These are phyloP conservation scores for Drosophila austrosaltans DNA, from an alignment of 2,888 invertebrate genomes.

Conservation along the genomic window DNA sequence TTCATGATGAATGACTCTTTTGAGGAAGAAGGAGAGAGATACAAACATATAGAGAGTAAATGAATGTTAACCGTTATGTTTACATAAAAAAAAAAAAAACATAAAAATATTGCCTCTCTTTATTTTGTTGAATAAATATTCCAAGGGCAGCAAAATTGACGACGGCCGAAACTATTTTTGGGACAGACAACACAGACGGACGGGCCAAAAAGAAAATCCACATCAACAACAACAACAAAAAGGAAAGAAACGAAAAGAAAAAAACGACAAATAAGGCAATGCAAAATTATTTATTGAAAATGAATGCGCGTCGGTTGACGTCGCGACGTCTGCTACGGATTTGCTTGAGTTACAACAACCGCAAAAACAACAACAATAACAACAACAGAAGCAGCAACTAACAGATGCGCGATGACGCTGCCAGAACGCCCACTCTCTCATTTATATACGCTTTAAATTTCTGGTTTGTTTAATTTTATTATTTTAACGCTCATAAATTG, in stretches of 20 bases:
- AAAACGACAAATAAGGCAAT: conserved; percentile 77
- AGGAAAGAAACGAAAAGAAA: conserved; percentile 48
- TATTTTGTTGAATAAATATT: conserved; percentile 55
- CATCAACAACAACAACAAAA: conserved; percentile 23
- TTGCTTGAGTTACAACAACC: conserved; percentile 72
- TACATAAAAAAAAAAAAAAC: neutral
- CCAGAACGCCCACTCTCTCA: conserved; percentile 61
- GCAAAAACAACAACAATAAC: conserved; percentile 46
- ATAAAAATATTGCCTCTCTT: conserved; percentile 2
- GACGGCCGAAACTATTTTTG: conserved; percentile 59
- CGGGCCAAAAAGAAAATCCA: conserved; percentile 50
- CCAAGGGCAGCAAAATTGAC: conserved; percentile 51
- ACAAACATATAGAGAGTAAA: neutral
- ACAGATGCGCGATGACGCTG: conserved; percentile 68
- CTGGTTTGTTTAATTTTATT: conserved; percentile 3
- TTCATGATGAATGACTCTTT: conserved; percentile 49
- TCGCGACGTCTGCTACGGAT: conserved; percentile 70
- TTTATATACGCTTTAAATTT: conserved; percentile 5
- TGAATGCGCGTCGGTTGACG: conserved; percentile 60
- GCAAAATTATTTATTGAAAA: conserved; percentile 72
- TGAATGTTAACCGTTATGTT: conserved; percentile 15
- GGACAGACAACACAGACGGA: conserved; percentile 52
- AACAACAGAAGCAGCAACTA: conserved; percentile 48
- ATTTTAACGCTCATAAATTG: conserved; percentile 30
- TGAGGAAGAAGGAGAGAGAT: conserved; percentile 19